Evolutionary conservation across 2,113 vertebrate genomes (phyloP).

Genomic region (Amia ocellicauda): DNA sequence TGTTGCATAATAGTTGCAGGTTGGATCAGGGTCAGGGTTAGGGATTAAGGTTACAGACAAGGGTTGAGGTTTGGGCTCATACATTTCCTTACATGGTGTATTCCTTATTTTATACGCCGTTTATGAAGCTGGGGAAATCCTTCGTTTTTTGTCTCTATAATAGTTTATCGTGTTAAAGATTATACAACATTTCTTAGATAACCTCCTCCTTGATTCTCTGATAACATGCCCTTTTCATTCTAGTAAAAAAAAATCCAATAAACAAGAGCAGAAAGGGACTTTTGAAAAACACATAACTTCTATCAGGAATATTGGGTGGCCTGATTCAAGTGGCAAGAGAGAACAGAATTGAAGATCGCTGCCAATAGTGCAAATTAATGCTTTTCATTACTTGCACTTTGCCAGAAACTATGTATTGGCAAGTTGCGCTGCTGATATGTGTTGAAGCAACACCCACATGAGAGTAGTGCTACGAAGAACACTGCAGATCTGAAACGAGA

Average conservation of each 20-base stretch:
- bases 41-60: no score
- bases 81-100: no score
- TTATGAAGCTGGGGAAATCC: no score
- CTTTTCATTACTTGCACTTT: neutral
- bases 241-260: no score
- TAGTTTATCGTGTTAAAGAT: neutral
- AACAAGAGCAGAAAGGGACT: neutral
- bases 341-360: neutral
- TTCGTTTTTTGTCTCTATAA: neutral
- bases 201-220: neutral
- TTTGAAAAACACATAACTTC: slow-evolving; percentile 10
- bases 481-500: no score
- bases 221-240: neutral
- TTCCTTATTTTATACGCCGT: no score
- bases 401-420: neutral
- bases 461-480: no score
- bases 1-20: no score
- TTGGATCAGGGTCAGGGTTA: no score
- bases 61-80: no score
- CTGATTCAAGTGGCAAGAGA: slow-evolving; percentile 17
- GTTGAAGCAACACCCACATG: no score
- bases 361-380: slow-evolving; percentile 1
- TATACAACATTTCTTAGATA: slow-evolving; percentile 5
- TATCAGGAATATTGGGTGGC: neutral
- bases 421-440: no score